Percentiles rank a stretch among this genome's conserved stretches.
Conservation (phyloP, 2,888 invertebrate genomes). For the Amblyjoppa proteus region DNA sequence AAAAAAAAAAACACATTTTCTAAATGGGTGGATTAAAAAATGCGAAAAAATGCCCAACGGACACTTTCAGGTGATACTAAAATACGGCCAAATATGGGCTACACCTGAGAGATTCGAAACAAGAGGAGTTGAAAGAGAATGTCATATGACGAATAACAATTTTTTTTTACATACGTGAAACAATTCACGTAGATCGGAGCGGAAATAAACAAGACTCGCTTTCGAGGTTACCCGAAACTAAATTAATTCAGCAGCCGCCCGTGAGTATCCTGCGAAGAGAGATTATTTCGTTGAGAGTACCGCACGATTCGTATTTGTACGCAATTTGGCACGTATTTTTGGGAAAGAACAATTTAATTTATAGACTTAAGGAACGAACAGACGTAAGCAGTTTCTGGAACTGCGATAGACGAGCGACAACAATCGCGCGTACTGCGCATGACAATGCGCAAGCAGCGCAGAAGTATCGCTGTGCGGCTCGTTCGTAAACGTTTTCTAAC, state of each 20-base stretch:
- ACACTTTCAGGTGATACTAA: too few relatives aligned
- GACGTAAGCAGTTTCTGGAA: conserved; percentile 16
- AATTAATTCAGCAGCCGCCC: not conserved
- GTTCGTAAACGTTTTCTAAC: not conserved
- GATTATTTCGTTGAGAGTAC: not conserved
- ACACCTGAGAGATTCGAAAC: too few relatives aligned
- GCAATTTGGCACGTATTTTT: not conserved
- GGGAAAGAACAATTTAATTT: not conserved
- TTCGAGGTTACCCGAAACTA: conserved; percentile 26
- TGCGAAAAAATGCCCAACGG: too few relatives aligned
- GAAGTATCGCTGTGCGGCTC: not conserved
- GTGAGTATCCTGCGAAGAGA: not conserved
- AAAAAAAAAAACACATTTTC: too few relatives aligned
- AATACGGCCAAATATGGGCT: too few relatives aligned
- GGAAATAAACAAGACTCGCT: not conserved
- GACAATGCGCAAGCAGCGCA: not conserved
- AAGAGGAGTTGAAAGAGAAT: too few relatives aligned
- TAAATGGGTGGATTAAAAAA: too few relatives aligned
- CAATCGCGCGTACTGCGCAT: not conserved
- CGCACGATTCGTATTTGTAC: not conserved
- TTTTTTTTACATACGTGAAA: conserved; percentile 5
- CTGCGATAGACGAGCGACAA: not conserved
- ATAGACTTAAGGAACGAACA: not conserved
- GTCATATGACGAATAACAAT: too few relatives aligned
- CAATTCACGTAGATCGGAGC: not conserved